Conservation (phyloP, 2,888 invertebrate species). For the Tenthredo livida region DNA sequence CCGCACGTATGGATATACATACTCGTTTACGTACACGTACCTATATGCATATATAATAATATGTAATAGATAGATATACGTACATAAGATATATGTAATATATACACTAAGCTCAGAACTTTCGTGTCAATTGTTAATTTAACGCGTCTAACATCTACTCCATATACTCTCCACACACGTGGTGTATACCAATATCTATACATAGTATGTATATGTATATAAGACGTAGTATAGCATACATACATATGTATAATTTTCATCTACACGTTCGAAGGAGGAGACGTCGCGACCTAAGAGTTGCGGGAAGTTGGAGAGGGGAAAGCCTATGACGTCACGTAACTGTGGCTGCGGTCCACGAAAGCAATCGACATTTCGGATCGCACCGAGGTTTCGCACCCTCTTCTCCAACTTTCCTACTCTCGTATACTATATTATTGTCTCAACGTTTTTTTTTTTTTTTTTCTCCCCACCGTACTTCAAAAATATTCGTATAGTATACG, state of each 20-base stretch:
- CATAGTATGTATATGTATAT: not conserved
- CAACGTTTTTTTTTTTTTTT: not conserved
- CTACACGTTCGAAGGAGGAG: not conserved
- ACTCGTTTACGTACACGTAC: too few relatives aligned
- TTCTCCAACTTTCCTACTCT: conserved; percentile 41
- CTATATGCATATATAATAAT: not conserved
- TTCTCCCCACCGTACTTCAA: not conserved
- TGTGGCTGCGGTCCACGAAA: conserved; percentile 49
- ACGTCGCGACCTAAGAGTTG: not conserved
- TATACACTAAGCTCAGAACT: not conserved
- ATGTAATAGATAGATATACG: not conserved
- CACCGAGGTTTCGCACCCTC: conserved; percentile 41
- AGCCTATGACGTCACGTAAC: conserved; percentile 46
- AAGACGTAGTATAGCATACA: not conserved
- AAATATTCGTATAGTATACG: not conserved
- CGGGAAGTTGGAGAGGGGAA: not conserved
- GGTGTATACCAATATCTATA: not conserved
- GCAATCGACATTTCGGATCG: conserved; percentile 50
- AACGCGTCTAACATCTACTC: conserved; percentile 11
- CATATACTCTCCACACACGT: not conserved
- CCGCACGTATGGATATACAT: not conserved
- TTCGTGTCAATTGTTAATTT: conserved; percentile 42
- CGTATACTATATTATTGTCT: not conserved
- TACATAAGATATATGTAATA: not conserved
- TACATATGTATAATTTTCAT: conserved; percentile 13